These are phyloP conservation scores for Nomia melanderi DNA, from an alignment of 1,140 invertebrate species.

Conservation along the genomic window DNA sequence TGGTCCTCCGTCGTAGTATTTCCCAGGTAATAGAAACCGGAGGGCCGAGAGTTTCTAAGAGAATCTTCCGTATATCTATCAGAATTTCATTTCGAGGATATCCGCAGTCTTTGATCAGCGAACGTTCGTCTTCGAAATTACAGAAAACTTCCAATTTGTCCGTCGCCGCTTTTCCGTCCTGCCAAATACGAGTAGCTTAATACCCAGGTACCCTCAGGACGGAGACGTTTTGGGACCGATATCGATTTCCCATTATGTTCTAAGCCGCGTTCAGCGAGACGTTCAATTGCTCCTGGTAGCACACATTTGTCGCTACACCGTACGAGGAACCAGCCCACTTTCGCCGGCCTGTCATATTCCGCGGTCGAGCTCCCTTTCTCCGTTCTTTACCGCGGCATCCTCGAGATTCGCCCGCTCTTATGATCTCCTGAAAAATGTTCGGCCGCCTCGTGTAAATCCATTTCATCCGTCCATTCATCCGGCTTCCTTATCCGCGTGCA, in stretches of 20 bases:
- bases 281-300: slow-evolving; percentile 66
- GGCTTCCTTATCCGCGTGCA: slow-evolving; percentile 30
- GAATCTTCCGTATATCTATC: too few species aligned
- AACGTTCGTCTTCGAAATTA: background rate
- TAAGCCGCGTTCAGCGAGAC: slow-evolving; percentile 35
- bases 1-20: too few species aligned
- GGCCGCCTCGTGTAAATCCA: slow-evolving; percentile 53
- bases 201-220: slow-evolving; percentile 18
- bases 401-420: slow-evolving; percentile 54
- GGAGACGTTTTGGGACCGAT: slow-evolving; percentile 38
- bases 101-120: background rate
- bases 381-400: background rate
- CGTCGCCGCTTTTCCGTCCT: background rate
- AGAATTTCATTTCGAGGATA: background rate
- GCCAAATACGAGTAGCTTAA: background rate
- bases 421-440: slow-evolving; percentile 62
- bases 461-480: slow-evolving; percentile 61
- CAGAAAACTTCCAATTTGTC: background rate
- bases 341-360: slow-evolving; percentile 55
- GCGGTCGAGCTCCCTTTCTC: slow-evolving; percentile 46
- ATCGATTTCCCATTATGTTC: slow-evolving; percentile 70
- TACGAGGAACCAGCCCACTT: slow-evolving; percentile 32
- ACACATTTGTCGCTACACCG: slow-evolving; percentile 62
- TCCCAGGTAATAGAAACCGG: too few species aligned
- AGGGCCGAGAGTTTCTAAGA: too few species aligned